phyloP scores from a whole-genome alignment of 2,113 vertebrate species.

The Pseudorasbora parva region DNA sequence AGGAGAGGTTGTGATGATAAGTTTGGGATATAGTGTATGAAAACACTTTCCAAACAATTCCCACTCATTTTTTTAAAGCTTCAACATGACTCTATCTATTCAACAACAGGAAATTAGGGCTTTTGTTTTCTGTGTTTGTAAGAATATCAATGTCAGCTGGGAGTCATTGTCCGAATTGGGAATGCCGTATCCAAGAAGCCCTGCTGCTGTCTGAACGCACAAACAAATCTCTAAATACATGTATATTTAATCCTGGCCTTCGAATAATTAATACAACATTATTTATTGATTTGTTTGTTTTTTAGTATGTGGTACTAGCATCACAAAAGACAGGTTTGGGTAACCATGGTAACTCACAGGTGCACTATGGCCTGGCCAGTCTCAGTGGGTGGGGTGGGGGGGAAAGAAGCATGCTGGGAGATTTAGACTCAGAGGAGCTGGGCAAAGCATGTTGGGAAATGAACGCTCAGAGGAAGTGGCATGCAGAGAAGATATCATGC shows the following conservation, averaged over 20 bases:
- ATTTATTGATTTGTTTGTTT: constrained; percentile 56
- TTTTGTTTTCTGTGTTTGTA: constrained; percentile 1
- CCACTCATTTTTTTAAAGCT: neutral
- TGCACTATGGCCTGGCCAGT: constrained; percentile 35
- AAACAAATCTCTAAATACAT: constrained; percentile 54
- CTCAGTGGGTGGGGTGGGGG: constrained; percentile 27
- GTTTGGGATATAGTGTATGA: neutral
- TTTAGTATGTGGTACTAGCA: constrained; percentile 30
- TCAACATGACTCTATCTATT: neutral
- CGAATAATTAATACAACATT: constrained; percentile 55
- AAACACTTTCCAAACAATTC: neutral
- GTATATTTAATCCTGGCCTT: constrained; percentile 56
- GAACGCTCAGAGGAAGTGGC: constrained; percentile 42
- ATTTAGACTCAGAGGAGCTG: constrained; percentile 35
- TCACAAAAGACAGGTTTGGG: constrained; percentile 30
- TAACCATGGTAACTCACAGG: constrained; percentile 40
- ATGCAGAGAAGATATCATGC: constrained; percentile 30
- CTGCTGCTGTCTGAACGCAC: constrained; percentile 19
- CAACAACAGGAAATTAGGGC: neutral
- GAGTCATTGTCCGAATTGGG: constrained; percentile 35
- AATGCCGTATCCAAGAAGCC: constrained; percentile 39
- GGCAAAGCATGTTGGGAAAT: constrained; percentile 48
- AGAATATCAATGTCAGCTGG: constrained; percentile 20
- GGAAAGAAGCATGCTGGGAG: constrained; percentile 11
- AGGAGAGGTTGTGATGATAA: too few relatives aligned